Conservation (phyloP, 1,140 invertebrate genomes). For the Dreissena polymorpha region DNA sequence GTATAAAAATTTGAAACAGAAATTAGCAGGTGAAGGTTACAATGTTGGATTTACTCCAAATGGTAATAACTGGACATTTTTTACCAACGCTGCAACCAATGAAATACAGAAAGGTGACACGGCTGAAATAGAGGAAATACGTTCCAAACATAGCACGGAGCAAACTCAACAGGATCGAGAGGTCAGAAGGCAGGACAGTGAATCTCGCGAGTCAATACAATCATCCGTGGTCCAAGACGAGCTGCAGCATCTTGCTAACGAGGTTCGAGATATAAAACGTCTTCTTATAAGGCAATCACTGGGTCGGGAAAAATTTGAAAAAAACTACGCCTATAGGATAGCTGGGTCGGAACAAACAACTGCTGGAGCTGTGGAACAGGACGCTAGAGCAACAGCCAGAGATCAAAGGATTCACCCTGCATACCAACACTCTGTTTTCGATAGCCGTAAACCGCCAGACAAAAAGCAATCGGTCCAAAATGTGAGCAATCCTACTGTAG, state of each 20-base stretch:
- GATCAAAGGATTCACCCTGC: not conserved
- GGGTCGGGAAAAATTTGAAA: not conserved
- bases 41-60: slow-evolving; percentile 37
- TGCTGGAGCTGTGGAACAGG: not conserved
- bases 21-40: slow-evolving; percentile 40
- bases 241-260: slow-evolving; percentile 18
- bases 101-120: too few relatives aligned
- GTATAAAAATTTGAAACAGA: slow-evolving; percentile 10
- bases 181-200: not conserved
- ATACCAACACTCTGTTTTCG: not conserved
- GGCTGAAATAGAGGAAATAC: too few relatives aligned
- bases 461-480: not conserved
- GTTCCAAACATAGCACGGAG: too few relatives aligned
- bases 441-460: not conserved
- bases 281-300: slow-evolving; percentile 2
- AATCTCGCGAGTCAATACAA: slow-evolving; percentile 11
- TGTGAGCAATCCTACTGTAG: not conserved
- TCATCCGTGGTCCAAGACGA: slow-evolving; percentile 28
- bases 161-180: too few relatives aligned
- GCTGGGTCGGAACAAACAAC: not conserved
- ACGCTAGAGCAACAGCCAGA: not conserved
- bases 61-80: slow-evolving; percentile 29
- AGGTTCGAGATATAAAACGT: slow-evolving; percentile 40
- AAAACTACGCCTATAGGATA: slow-evolving; percentile 35
- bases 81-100: not conserved